Conservation (phyloP, 1,140 invertebrate genomes). For the Drosophila grimshawi region DNA sequence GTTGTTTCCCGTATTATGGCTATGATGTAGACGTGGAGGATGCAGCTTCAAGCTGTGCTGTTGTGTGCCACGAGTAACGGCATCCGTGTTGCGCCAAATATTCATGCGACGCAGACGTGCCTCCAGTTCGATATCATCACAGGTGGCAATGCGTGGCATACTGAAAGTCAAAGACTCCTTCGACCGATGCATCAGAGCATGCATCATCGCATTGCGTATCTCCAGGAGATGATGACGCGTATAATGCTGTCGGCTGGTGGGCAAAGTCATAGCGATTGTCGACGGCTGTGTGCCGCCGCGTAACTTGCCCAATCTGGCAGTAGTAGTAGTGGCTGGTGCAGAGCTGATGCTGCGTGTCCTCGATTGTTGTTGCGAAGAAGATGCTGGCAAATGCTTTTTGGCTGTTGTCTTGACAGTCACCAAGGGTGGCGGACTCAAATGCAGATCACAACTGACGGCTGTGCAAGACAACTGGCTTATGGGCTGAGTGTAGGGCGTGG, state of each 20-base stretch:
- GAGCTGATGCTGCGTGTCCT: slow-evolving; percentile 22
- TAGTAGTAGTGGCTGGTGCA: slow-evolving; percentile 1
- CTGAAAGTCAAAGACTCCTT: slow-evolving; percentile 50
- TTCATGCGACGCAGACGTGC: slow-evolving; percentile 74
- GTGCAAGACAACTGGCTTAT: slow-evolving; percentile 68
- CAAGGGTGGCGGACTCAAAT: slow-evolving; percentile 50
- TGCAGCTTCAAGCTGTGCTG: slow-evolving; percentile 40
- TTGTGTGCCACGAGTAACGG: not conserved
- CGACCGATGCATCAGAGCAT: slow-evolving; percentile 49
- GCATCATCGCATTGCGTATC: slow-evolving; percentile 70
- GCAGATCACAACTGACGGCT: slow-evolving; percentile 68
- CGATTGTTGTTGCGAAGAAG: slow-evolving; percentile 7
- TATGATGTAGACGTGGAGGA: slow-evolving; percentile 29
- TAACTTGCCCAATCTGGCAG: too few species aligned
- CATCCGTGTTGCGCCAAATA: slow-evolving; percentile 62
- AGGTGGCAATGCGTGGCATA: slow-evolving; percentile 77
- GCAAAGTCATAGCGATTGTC: not conserved
- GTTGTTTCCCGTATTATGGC: slow-evolving; percentile 1
- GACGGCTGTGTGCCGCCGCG: slow-evolving; percentile 1
- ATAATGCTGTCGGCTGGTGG: slow-evolving; percentile 40
- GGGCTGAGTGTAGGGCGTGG: slow-evolving; percentile 72
- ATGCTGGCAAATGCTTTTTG: not conserved
- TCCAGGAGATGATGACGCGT: slow-evolving; percentile 61
- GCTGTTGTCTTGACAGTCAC: not conserved
- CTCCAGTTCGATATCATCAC: slow-evolving; percentile 79